Conservation (phyloP, 2,797 vertebrate genomes). For the Eremophila alpestris region DNA sequence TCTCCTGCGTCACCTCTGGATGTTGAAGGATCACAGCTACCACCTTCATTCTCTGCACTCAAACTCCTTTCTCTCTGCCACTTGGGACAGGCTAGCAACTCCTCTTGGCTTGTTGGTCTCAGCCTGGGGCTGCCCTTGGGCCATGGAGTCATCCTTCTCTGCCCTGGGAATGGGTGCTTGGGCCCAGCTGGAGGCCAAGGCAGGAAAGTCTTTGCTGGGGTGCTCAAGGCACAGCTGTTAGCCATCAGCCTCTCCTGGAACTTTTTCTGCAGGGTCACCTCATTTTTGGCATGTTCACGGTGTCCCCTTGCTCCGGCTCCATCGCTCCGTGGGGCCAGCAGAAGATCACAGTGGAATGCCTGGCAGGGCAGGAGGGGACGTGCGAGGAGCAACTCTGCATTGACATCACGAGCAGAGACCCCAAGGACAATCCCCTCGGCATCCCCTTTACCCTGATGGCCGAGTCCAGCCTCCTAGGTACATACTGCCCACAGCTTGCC, state of each 20-base stretch:
- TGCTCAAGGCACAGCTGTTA: neutral
- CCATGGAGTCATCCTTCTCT: neutral
- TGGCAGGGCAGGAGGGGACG: slow-evolving; percentile 81
- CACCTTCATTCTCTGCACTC: neutral
- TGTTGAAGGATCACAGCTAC: neutral
- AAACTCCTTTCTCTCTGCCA: neutral
- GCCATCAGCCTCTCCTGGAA: neutral
- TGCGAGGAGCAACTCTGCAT: slow-evolving; percentile 82
- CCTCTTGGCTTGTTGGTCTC: neutral
- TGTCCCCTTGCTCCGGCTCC: slow-evolving; percentile 81
- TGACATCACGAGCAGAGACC: slow-evolving; percentile 84
- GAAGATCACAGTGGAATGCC: slow-evolving; percentile 84
- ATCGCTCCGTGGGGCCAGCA: slow-evolving; percentile 78
- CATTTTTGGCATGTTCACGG: slow-evolving; percentile 81
- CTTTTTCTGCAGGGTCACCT: slow-evolving; percentile 75
- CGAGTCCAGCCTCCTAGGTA: slow-evolving; percentile 89
- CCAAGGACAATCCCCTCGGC: slow-evolving; percentile 79
- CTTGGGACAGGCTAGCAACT: neutral
- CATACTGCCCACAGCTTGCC: neutral
- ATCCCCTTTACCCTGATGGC: slow-evolving; percentile 82
- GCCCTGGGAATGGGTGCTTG: neutral
- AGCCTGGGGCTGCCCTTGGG: neutral
- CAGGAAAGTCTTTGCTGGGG: neutral
- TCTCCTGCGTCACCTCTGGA: neutral
- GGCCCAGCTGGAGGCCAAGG: neutral